Conservation (phyloP, 2,888 invertebrate species). For the Apamea crenata region DNA sequence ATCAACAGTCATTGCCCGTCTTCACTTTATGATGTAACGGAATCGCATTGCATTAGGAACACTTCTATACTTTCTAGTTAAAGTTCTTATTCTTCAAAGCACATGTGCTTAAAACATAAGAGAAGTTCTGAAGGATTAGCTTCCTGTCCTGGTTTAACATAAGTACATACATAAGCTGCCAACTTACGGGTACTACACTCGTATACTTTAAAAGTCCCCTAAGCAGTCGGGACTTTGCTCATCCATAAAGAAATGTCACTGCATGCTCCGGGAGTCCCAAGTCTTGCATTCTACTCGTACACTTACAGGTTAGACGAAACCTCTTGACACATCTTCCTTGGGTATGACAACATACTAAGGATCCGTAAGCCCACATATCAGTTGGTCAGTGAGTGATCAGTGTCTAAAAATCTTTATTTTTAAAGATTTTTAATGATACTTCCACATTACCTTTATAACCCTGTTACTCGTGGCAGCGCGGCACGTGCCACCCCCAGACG, state of each 20-base stretch:
- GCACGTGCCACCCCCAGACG: slow-evolving; percentile 69
- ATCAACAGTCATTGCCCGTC: slow-evolving; percentile 58
- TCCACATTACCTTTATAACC: neutral
- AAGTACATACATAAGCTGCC: slow-evolving; percentile 15
- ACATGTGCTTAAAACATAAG: neutral
- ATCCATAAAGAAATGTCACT: neutral
- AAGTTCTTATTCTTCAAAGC: neutral
- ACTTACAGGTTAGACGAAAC: neutral
- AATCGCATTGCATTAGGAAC: slow-evolving; percentile 24
- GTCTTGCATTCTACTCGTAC: neutral
- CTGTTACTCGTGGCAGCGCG: slow-evolving; percentile 10
- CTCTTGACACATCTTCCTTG: neutral
- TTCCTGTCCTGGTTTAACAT: slow-evolving; percentile 6
- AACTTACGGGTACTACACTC: neutral
- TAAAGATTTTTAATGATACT: slow-evolving; percentile 4
- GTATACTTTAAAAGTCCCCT: slow-evolving; percentile 1
- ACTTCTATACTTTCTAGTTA: slow-evolving; percentile 8
- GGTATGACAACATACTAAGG: neutral
- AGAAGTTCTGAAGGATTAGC: slow-evolving; percentile 10
- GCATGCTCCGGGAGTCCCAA: neutral
- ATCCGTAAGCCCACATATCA: neutral
- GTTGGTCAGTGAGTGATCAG: neutral
- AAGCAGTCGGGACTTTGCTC: neutral
- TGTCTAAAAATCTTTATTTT: slow-evolving; percentile 9
- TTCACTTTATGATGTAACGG: slow-evolving; percentile 33